phyloP scores from a whole-genome alignment of 2,113 vertebrate genomes.

The Pandion haliaetus region DNA sequence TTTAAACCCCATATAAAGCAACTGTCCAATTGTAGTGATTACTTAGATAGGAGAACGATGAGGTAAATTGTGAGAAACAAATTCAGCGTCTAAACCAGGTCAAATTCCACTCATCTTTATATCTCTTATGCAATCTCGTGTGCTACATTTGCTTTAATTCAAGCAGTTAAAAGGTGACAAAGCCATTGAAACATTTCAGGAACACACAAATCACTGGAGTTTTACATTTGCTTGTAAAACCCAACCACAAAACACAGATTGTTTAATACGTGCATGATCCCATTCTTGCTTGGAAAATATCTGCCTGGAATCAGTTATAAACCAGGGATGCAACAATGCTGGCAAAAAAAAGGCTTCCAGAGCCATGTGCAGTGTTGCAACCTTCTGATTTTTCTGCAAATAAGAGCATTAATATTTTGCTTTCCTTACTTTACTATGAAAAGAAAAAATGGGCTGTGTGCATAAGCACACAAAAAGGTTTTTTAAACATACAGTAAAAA shows the following conservation, averaged over 20 bases:
- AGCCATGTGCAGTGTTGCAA: not conserved
- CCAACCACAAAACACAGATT: not conserved
- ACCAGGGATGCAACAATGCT: not conserved
- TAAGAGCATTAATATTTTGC: not conserved
- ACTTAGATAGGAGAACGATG: not conserved
- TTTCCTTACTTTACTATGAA: not conserved
- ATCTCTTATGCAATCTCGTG: not conserved
- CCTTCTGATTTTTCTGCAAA: not conserved
- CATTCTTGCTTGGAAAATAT: not conserved
- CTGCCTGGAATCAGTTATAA: not conserved
- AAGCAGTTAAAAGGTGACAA: not conserved
- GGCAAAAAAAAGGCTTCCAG: not conserved
- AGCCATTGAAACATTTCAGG: not conserved
- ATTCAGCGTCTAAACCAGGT: not conserved
- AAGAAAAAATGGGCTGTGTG: not conserved
- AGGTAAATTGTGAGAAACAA: not conserved
- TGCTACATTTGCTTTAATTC: not conserved
- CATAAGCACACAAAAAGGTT: accelerated
- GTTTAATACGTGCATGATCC: not conserved
- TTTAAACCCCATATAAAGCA: not conserved
- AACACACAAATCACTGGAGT: not conserved
- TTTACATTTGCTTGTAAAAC: not conserved
- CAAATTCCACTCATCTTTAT: not conserved
- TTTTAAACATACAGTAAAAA: not conserved
- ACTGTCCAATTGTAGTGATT: not conserved